A percentile compares a stretch with the other conserved stretches of the same genome.
Conservation (phyloP, 2,888 invertebrate genomes). For the Chrysina gloriosa region DNA sequence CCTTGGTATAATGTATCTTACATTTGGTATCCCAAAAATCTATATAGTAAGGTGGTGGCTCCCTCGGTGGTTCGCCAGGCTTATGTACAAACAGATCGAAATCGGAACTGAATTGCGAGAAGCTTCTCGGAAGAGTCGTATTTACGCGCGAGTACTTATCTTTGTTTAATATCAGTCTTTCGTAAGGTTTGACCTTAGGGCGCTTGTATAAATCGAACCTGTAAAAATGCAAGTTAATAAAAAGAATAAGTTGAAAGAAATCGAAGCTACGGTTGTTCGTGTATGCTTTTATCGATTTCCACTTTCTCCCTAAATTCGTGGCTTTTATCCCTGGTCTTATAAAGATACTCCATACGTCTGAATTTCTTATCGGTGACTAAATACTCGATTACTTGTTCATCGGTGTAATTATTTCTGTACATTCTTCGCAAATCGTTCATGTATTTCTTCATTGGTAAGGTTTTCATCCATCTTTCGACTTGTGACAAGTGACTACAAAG, state of each 20-base stretch:
- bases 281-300: constrained; percentile 22
- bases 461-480: constrained; percentile 57
- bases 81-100: constrained; percentile 53
- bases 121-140: not conserved
- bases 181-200: constrained; percentile 39
- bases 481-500: constrained; percentile 55
- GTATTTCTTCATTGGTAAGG: constrained; percentile 56
- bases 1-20: constrained; percentile 47
- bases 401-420: constrained; percentile 43
- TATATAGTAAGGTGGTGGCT: constrained; percentile 55
- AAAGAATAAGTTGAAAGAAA: not conserved
- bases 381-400: constrained; percentile 39
- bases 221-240: constrained; percentile 11
- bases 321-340: constrained; percentile 49
- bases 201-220: constrained; percentile 45
- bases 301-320: constrained; percentile 41
- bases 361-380: constrained; percentile 44
- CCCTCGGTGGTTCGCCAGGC: constrained; percentile 30
- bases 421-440: constrained; percentile 54
- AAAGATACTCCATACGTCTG: constrained; percentile 46
- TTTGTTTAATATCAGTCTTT: not conserved
- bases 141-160: constrained; percentile 36
- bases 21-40: constrained; percentile 57
- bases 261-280: constrained; percentile 38
- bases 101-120: constrained; percentile 41